phyloP scores from a whole-genome alignment of 2,113 vertebrate genomes.

The Diadophis punctatus region DNA sequence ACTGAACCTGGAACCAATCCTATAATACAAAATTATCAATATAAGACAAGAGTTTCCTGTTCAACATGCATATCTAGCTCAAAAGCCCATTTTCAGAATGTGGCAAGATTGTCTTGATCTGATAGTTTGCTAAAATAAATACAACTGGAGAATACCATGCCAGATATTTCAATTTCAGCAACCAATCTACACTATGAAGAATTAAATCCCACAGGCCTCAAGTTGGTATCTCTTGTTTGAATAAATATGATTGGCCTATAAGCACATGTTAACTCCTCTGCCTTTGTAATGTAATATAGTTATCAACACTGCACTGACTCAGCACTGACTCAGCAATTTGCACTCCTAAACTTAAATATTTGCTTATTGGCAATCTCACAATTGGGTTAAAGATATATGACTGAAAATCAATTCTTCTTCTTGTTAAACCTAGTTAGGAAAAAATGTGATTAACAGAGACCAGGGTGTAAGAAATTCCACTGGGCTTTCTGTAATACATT shows the following conservation, averaged over 20 bases:
- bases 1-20: neutral
- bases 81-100: neutral
- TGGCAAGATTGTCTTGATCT: neutral
- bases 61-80: neutral
- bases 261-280: neutral
- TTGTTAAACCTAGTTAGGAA: neutral
- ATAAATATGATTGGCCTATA: neutral
- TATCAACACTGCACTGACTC: neutral
- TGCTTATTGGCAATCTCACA: neutral
- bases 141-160: neutral
- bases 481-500: neutral
- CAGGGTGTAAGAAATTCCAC: neutral
- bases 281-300: neutral
- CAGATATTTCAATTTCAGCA: neutral
- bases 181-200: neutral
- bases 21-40: neutral
- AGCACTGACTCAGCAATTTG: neutral
- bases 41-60: neutral
- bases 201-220: neutral
- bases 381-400: neutral
- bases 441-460: neutral
- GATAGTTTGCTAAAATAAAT: neutral
- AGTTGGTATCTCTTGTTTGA: neutral
- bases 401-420: neutral
- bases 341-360: neutral